phyloP scores from a whole-genome alignment of 2,113 vertebrate genomes.

The Laticauda colubrina region DNA sequence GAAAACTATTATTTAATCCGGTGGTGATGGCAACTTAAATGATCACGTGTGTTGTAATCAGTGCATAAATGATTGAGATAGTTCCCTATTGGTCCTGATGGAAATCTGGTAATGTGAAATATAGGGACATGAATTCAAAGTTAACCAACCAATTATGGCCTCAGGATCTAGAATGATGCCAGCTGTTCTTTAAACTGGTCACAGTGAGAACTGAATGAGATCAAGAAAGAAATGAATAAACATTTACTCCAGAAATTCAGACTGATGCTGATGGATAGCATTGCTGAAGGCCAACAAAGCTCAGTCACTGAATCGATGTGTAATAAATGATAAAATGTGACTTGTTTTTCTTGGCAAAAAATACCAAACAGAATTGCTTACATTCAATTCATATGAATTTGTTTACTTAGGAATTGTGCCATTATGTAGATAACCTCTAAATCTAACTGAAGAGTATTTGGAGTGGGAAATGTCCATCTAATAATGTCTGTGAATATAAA shows the following conservation, averaged over 20 bases:
- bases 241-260: neutral
- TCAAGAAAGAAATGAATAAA: neutral
- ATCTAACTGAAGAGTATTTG: constrained; percentile 36
- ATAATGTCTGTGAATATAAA: constrained; percentile 29
- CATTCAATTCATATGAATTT: constrained; percentile 18
- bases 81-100: neutral
- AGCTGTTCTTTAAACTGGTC: neutral
- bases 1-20: neutral
- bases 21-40: neutral
- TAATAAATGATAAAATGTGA: constrained; percentile 1
- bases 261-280: neutral
- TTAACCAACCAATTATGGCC: neutral
- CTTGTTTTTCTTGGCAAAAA: neutral
- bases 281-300: neutral
- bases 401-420: constrained; percentile 37
- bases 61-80: neutral
- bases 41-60: neutral
- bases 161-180: too few relatives aligned
- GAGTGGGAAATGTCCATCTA: constrained; percentile 36
- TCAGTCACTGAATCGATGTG: neutral
- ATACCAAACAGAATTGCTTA: constrained; percentile 17
- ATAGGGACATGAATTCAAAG: neutral
- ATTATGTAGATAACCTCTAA: constrained; percentile 35
- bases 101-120: neutral
- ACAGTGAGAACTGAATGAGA: neutral